Conservation (phyloP, 1,140 invertebrate species). For the Neelides sp. region DNA sequence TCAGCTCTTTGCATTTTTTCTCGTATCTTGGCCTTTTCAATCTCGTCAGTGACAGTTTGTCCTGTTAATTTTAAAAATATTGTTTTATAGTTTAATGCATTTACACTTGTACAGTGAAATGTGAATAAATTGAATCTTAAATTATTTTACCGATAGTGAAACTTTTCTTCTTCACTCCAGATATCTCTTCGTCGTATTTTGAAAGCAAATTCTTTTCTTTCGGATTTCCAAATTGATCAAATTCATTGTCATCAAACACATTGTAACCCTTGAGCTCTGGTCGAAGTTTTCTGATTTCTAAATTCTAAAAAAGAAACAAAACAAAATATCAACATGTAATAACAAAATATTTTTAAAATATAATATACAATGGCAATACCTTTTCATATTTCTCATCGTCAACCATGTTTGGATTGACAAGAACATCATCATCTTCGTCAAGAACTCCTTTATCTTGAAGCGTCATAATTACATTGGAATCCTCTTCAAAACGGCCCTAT, state of each 20-base stretch:
- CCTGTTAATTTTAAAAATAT: no score
- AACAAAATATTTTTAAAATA: neutral
- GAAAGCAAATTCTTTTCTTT: constrained; percentile 55
- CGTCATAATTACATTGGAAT: constrained; percentile 74
- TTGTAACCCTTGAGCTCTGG: constrained; percentile 49
- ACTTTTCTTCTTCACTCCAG: constrained; percentile 58
- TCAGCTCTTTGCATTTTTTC: constrained; percentile 43
- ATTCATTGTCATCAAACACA: constrained; percentile 75
- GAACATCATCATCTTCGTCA: constrained; percentile 73
- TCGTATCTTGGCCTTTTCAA: constrained; percentile 33
- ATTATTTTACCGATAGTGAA: constrained; percentile 66
- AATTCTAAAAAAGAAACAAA: constrained; percentile 46
- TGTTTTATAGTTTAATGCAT: no score
- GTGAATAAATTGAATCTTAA: constrained; percentile 31
- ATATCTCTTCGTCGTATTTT: constrained; percentile 95
- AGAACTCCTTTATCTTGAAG: constrained; percentile 85
- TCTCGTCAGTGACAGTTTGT: constrained; percentile 27
- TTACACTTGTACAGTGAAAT: constrained; percentile 27
- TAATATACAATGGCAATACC: constrained; percentile 34
- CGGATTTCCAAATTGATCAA: constrained; percentile 65
- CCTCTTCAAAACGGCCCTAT: constrained; percentile 61
- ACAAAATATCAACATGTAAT: constrained; percentile 9
- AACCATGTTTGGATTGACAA: constrained; percentile 91
- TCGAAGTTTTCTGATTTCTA: constrained; percentile 71
- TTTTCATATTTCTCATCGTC: constrained; percentile 85